A percentile compares a stretch with the other conserved stretches of the same genome.
Conservation (phyloP, 2,888 invertebrate species). For the Cosmopolites sordidus region DNA sequence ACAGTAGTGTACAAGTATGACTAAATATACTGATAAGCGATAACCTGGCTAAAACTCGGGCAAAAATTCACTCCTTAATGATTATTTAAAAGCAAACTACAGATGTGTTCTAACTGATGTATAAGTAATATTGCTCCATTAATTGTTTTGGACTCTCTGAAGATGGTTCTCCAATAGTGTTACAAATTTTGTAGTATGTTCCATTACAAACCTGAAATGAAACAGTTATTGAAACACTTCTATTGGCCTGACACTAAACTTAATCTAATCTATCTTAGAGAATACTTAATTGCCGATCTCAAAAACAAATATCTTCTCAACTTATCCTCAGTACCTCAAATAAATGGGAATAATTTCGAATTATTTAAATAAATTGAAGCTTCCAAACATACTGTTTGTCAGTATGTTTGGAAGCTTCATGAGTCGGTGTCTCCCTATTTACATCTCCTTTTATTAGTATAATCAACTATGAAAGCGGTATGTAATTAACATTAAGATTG, state of each 20-base stretch:
- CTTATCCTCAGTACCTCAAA: constrained; percentile 50
- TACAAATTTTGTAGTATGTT: constrained; percentile 30
- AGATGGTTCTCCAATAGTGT: constrained; percentile 41
- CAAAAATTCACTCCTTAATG: no score
- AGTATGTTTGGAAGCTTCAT: constrained; percentile 44
- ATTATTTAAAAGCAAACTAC: no score
- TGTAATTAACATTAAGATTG: neutral
- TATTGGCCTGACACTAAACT: constrained; percentile 37
- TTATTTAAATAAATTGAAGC: constrained; percentile 43
- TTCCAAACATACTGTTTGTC: no score
- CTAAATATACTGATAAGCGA: no score
- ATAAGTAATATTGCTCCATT: constrained; percentile 42
- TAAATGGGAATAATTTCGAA: constrained; percentile 48
- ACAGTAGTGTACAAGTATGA: no score
- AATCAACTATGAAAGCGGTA: constrained; percentile 33
- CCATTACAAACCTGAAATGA: constrained; percentile 41
- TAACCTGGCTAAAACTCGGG: no score
- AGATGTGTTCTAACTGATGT: constrained; percentile 47
- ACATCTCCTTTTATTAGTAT: constrained; percentile 43
- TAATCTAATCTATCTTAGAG: constrained; percentile 32
- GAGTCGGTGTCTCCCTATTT: constrained; percentile 47
- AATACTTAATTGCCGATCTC: constrained; percentile 2
- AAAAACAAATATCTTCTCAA: constrained; percentile 6
- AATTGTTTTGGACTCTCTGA: neutral
- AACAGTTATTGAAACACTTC: constrained; percentile 42